Base-by-base conservation (phyloP, 1,140 invertebrate species). In the Bombus sibiricus region DNA sequence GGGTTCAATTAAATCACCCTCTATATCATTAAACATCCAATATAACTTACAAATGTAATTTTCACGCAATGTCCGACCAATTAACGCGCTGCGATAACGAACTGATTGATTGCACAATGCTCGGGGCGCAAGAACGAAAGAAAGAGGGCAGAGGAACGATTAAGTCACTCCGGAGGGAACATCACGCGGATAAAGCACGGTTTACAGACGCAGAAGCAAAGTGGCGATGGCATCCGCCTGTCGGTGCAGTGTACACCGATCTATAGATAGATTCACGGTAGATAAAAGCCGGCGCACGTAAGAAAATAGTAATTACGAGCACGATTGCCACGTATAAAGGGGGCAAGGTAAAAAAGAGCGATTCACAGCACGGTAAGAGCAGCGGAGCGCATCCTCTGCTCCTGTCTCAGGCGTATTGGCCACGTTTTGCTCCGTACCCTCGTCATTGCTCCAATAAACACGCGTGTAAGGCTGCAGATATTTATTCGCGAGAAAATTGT, bases 301-400 rank as follows among this genome's bases (percentile, higher is more conserved):
- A 91, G 90, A 91, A 91, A 91, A 91, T 91, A 91, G 89, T 91
- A 91, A 91, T 91, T 91, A 91, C 82, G 89, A 71, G 41, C 87
- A 83, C 81, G 84, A 91, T 87, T 75, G 28, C 43, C 32, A 66
- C 73, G 79, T 82, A 88, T 86, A 89, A 88, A 57, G 78, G 57
- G 39, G 18, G 22, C 12, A 43, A 41, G n/a, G 5, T 41, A 72
- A 72, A 76, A 66, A 77, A 77, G 69, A 57, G 53, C 59, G 79
- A 71, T 76, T 81, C 76, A 86, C 59, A 53, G 32, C 64, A 47
- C 53, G 81, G 68, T 75, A 81, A 64, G 41, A 47, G 68, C 74
- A 86, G 28, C 74, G 72, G 75, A 75, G 69, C 81, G 85, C 74
- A 85, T 87, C 81, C 43, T 89, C 59, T 66, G n/a, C 39, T 41